phyloP scores from a whole-genome alignment of 2,888 invertebrate genomes.

The Hanleya hanleyi region DNA sequence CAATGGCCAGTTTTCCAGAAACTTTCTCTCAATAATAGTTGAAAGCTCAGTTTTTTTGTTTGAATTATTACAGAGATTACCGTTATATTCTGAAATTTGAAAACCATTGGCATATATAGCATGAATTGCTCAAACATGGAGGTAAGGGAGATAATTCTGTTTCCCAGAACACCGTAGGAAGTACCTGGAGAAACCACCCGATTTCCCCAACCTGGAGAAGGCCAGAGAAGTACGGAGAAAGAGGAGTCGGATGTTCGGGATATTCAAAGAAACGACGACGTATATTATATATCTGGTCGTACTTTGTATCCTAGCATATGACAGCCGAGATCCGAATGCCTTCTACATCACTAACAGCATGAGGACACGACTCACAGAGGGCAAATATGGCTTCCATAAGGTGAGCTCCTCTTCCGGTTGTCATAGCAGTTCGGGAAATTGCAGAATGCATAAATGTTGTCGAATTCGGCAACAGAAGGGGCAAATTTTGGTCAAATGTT shows the following conservation, averaged over 20 bases:
- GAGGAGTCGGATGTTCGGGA: constrained; percentile 28
- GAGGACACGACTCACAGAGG: constrained; percentile 14
- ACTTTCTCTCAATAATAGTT: too few species aligned
- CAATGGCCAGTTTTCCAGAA: too few species aligned
- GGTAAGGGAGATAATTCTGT: too few species aligned
- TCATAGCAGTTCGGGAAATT: too few species aligned
- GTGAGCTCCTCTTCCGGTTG: not conserved
- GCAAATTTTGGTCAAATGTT: too few species aligned
- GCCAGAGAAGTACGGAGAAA: constrained; percentile 16
- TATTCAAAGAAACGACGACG: constrained; percentile 20
- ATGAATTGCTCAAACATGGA: too few species aligned
- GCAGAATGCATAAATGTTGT: too few species aligned
- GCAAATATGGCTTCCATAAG: constrained; percentile 20
- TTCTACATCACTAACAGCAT: constrained; percentile 17
- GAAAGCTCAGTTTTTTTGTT: too few species aligned
- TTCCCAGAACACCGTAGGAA: constrained; percentile 23
- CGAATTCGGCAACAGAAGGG: too few species aligned
- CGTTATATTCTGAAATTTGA: too few species aligned
- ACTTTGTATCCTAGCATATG: constrained; percentile 19
- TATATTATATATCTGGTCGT: constrained; percentile 29
- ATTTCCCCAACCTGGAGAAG: constrained; percentile 10
- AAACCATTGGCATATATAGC: too few species aligned
- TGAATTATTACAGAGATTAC: too few species aligned
- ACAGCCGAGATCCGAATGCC: constrained; percentile 15
- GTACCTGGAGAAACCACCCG: constrained; percentile 17